phyloP scores from a whole-genome alignment of 2,113 vertebrate genomes.

The Donacobius atricapilla region DNA sequence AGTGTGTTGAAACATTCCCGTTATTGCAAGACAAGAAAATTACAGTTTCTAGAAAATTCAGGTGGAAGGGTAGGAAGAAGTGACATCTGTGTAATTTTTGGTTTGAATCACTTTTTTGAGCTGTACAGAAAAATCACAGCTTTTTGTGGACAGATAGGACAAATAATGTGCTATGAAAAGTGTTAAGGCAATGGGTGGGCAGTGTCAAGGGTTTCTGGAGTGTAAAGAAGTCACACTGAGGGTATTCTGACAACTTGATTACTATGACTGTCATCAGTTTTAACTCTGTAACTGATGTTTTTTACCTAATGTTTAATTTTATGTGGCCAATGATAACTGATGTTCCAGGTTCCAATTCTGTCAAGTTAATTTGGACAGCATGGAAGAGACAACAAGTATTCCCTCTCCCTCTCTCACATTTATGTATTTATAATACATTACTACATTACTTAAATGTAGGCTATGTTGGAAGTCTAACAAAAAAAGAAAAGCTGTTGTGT shows the following conservation, averaged over 20 bases:
- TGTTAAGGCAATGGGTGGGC: neutral
- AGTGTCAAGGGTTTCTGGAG: neutral
- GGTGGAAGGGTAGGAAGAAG: neutral
- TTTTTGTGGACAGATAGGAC: neutral
- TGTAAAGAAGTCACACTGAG: neutral
- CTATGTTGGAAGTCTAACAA: neutral
- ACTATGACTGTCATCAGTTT: neutral
- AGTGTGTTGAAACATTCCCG: neutral
- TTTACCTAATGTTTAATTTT: neutral
- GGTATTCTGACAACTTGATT: neutral
- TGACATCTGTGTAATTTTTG: neutral
- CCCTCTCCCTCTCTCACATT: neutral
- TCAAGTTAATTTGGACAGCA: neutral
- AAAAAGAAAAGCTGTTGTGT: neutral
- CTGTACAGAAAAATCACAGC: neutral
- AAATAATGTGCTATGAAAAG: neutral
- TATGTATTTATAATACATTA: neutral
- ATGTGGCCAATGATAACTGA: neutral
- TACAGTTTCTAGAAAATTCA: neutral
- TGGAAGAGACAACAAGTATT: neutral
- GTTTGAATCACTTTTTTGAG: neutral
- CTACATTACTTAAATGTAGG: neutral
- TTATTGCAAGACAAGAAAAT: neutral
- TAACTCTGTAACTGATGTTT: neutral
- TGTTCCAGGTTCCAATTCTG: neutral